Base-by-base conservation (phyloP, 92 coral and sea anemone species). In the Hydrozoanthus gracilis region DNA sequence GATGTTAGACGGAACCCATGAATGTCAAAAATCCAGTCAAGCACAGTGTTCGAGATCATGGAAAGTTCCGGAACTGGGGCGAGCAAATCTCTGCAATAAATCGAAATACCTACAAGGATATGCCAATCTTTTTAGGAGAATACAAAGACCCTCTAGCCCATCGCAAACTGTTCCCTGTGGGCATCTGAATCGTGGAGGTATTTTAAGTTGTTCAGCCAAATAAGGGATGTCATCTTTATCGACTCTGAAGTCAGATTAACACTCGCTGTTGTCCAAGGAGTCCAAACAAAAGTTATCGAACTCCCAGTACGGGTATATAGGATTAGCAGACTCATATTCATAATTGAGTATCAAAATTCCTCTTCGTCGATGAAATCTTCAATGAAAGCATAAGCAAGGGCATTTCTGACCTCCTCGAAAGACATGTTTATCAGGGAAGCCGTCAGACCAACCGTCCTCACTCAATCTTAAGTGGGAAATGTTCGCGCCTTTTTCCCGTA, bases 51-150 rank as follows among this genome's bases (percentile, higher is more conserved):
- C 14, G 92, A 18, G 46, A 89, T 77, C 92, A 92, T 62, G 64
- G 89, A 65, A 14, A 89, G 87, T 66, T 92, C 95, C 27, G 92
- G 89, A 45, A 92, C 92, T 14, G 92, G 90, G 39, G 68, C 92
- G 86, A 15, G 89, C 91, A 87, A 89, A 88, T 46, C 74, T 73
- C 18, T 86, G 84, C 17, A 91, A 51, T 17, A 91, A 27, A 47
- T 88, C 94, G 27, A 55, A 71, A 54, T 91, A 88, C 14, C 89
- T 77, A 51, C 94, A 88, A 39, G 89, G 91, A 60, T 91, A 91
- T 11, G 86, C 79, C 62, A 87, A 64, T 73, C 93, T 7, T 68
- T 82, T 90, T 54, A 87, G 78, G 35, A 90, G 88, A 27, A 88
- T 51, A 61, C 88, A 90, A 27, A 87, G 51, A 12, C 78, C 78